Evolutionary conservation across 1,140 invertebrate genomes (phyloP).

Genomic region (Euglossa dilemma): DNA sequence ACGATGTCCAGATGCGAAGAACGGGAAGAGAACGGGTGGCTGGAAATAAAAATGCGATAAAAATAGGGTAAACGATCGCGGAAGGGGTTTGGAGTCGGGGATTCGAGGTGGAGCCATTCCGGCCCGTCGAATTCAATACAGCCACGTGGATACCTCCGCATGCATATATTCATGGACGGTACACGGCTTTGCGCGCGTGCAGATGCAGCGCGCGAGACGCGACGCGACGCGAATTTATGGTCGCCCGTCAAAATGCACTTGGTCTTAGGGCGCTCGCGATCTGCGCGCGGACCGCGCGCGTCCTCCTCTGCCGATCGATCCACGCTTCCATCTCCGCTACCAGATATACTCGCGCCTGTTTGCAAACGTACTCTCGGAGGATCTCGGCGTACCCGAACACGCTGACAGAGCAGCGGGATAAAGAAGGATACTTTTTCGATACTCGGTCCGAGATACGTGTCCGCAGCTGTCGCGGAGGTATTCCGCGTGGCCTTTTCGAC

Average conservation of each 20-base stretch:
- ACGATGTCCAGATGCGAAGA: neutral
- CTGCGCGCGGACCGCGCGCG: neutral
- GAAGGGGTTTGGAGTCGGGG: neutral
- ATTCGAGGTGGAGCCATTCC: slow-evolving; percentile 17
- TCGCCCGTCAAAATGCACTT: slow-evolving; percentile 31
- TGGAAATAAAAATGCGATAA: slow-evolving; percentile 15
- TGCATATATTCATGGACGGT: slow-evolving; percentile 42
- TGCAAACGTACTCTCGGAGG: neutral
- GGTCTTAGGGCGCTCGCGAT: neutral
- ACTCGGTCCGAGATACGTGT: neutral
- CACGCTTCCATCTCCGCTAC: neutral
- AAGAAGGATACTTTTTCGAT: slow-evolving; percentile 26
- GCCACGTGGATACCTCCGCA: slow-evolving; percentile 26
- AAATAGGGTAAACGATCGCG: neutral
- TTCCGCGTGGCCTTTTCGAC: neutral
- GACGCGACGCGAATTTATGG: slow-evolving; percentile 42
- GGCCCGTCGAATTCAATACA: slow-evolving; percentile 44
- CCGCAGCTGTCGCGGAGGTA: slow-evolving; percentile 5
- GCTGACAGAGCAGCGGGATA: slow-evolving; percentile 17
- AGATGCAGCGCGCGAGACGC: slow-evolving; percentile 22
- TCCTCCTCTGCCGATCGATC: slow-evolving; percentile 24
- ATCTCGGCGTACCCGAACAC: neutral
- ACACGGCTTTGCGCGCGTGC: slow-evolving; percentile 13
- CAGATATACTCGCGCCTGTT: too few species aligned
- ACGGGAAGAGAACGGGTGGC: neutral